Percentiles rank a stretch among this genome's conserved stretches.
These are phyloP conservation scores for Iselma pallidipennis DNA, from an alignment of 2,888 invertebrate species.

Conservation along the genomic window DNA sequence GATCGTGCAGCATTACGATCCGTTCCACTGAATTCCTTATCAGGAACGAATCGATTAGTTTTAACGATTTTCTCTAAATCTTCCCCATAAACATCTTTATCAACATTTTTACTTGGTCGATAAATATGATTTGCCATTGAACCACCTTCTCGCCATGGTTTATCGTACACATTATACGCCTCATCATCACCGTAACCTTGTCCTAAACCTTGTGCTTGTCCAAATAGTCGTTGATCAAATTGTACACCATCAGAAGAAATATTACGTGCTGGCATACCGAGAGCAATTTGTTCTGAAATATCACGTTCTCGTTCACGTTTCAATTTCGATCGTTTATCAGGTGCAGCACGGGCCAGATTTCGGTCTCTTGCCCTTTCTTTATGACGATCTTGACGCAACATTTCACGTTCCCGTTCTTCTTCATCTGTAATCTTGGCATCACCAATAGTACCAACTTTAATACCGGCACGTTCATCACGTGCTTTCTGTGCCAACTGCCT, in stretches of 20 bases:
- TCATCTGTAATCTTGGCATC: slow-evolving; percentile 55
- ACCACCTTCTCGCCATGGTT: slow-evolving; percentile 93
- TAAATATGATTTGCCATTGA: slow-evolving; percentile 88
- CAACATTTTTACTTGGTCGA: slow-evolving; percentile 83
- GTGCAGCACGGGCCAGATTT: slow-evolving; percentile 91
- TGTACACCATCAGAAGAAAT: slow-evolving; percentile 74
- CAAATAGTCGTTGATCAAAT: slow-evolving; percentile 96
- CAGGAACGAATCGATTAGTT: slow-evolving; percentile 92
- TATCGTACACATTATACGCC: slow-evolving; percentile 96
- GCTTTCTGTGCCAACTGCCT: slow-evolving; percentile 93
- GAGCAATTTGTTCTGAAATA: slow-evolving; percentile 97
- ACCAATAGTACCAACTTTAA: slow-evolving; percentile 55
- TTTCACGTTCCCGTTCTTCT: slow-evolving; percentile 80
- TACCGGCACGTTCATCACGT: slow-evolving; percentile 91
- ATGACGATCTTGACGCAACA: slow-evolving; percentile 84
- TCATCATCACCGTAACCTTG: slow-evolving; percentile 95
- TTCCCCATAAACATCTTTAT: slow-evolving; percentile 87
- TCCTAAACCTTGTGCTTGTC: slow-evolving; percentile 88
- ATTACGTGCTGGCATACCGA: slow-evolving; percentile 89
- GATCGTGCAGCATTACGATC: slow-evolving; percentile 74
- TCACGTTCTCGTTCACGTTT: slow-evolving; percentile 93
- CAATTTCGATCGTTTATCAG: slow-evolving; percentile 88
- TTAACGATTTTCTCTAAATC: slow-evolving; percentile 89
- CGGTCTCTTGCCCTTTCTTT: slow-evolving; percentile 91
- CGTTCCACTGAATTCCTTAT: slow-evolving; percentile 95